Percentiles rank a stretch among this genome's conserved stretches.
phyloP scores from a whole-genome alignment of 2,797 vertebrate genomes.

The Sarcoramphus papa region DNA sequence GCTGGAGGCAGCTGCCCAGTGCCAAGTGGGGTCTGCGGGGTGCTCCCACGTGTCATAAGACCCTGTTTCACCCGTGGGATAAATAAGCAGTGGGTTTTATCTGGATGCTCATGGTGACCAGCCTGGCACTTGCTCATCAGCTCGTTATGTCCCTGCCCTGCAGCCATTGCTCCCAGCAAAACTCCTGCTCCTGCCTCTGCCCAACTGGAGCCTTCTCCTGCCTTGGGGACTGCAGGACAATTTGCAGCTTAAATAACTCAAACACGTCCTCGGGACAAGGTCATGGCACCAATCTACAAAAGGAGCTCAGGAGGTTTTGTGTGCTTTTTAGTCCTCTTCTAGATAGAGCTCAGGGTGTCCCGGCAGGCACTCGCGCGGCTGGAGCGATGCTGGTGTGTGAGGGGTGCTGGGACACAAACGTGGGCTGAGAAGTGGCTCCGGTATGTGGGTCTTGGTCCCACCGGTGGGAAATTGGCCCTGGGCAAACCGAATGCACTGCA shows the following conservation, averaged over 20 bases:
- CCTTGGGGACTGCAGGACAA: background rate
- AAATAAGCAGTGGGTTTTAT: background rate
- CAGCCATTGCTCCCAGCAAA: background rate
- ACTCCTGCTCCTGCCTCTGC: background rate
- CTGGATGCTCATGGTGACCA: background rate
- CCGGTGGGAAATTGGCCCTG: background rate
- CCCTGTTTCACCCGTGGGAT: background rate
- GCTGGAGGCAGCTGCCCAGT: background rate
- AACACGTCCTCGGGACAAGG: background rate
- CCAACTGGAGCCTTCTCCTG: background rate
- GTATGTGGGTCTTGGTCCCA: background rate
- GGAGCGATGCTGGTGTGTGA: background rate
- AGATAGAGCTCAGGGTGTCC: background rate
- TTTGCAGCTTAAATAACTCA: background rate
- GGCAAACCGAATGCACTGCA: rapidly evolving
- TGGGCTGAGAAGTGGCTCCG: background rate
- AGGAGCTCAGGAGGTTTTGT: background rate
- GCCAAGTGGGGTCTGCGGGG: background rate
- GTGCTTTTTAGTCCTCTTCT: background rate
- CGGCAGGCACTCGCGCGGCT: rapidly evolving
- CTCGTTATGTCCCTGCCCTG: background rate
- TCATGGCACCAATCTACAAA: background rate
- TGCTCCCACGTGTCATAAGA: background rate
- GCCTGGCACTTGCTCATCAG: background rate
- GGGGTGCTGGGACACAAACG: background rate